A percentile compares a stretch with the other conserved stretches of the same genome.
These are phyloP conservation scores for Tenthredo mesomela DNA, from an alignment of 2,888 invertebrate genomes.

Conservation along the genomic window DNA sequence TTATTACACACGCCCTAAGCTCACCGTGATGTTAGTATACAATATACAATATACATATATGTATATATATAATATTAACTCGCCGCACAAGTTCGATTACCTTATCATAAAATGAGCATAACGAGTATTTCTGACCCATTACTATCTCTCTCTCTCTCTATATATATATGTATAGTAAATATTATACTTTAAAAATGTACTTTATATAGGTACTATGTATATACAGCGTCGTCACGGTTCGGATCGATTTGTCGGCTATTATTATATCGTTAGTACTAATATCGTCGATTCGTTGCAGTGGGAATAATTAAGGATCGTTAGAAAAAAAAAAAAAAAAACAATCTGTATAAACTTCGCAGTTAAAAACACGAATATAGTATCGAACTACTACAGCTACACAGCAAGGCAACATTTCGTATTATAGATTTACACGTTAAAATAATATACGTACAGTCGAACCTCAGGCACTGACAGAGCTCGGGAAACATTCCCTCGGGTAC, in stretches of 20 bases:
- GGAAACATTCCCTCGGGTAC: no score
- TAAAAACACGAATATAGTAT: no score
- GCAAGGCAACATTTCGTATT: no score
- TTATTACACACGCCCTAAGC: slow-evolving; percentile 29
- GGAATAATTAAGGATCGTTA: background rate
- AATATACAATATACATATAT: no score
- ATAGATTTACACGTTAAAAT: no score
- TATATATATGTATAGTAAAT: no score
- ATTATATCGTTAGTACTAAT: background rate
- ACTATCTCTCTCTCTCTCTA: no score
- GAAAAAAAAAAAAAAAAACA: background rate
- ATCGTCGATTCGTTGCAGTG: background rate
- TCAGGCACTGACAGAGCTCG: no score
- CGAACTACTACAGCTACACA: no score
- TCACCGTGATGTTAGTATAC: background rate
- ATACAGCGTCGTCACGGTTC: background rate
- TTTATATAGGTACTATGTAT: background rate
- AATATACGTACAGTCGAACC: no score
- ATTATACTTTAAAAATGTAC: background rate
- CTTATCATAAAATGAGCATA: background rate
- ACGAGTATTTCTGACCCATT: slow-evolving; percentile 4
- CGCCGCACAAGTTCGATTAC: background rate
- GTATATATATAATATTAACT: background rate
- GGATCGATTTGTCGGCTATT: background rate
- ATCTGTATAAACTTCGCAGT: no score